Conservation (phyloP, 2,113 vertebrate genomes). For the Heteronetta atricapilla region DNA sequence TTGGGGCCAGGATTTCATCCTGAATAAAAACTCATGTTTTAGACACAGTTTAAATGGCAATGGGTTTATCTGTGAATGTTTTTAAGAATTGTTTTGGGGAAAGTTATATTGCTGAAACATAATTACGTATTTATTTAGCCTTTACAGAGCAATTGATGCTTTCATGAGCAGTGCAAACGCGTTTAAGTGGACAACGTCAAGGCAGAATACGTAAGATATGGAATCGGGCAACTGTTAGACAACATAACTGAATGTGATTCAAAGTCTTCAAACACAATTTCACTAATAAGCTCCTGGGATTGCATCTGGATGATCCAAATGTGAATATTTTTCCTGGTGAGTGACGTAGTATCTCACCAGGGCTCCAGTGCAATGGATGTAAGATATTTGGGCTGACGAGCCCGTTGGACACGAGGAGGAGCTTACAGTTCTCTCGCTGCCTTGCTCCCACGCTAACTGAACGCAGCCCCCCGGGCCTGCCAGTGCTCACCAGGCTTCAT, state of each 20-base stretch:
- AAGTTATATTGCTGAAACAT: neutral
- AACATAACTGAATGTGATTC: neutral
- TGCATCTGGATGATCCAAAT: conserved; percentile 57
- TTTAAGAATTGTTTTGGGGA: neutral
- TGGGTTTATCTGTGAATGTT: conserved; percentile 13
- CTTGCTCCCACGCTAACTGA: conserved; percentile 26
- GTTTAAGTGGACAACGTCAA: neutral
- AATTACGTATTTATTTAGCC: neutral
- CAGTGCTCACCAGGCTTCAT: neutral
- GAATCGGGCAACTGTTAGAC: neutral
- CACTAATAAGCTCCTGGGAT: conserved; percentile 21
- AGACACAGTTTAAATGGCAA: conserved; percentile 1
- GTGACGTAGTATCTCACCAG: conserved; percentile 57
- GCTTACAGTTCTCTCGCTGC: neutral
- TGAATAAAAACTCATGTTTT: conserved; percentile 68
- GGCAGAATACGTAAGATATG: neutral
- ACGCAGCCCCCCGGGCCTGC: neutral
- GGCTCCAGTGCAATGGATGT: conserved; percentile 37
- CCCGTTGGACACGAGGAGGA: conserved; percentile 10
- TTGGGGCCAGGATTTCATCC: conserved; percentile 49
- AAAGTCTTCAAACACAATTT: conserved; percentile 9
- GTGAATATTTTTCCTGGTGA: conserved; percentile 41
- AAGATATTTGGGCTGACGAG: conserved; percentile 44
- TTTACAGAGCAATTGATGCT: neutral
- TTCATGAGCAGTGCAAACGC: neutral